Conservation (phyloP, 2,113 vertebrate species). For the Crotalus tigris region DNA sequence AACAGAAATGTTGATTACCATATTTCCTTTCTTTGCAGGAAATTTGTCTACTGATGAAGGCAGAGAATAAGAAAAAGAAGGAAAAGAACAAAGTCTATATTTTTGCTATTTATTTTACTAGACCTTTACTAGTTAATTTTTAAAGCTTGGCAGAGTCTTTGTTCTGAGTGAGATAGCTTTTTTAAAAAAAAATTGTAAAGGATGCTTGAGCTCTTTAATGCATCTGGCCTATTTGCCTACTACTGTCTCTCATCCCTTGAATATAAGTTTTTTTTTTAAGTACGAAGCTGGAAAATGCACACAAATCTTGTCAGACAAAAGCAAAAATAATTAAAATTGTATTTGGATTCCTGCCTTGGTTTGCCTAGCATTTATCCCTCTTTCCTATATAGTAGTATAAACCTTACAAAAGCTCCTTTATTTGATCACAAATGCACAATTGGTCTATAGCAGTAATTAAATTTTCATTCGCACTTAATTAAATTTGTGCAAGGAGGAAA, state of each 20-base stretch:
- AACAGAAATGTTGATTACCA: not conserved
- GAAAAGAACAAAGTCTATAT: not conserved
- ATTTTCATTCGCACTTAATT: constrained; percentile 69
- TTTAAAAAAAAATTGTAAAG: not conserved
- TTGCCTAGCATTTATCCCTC: constrained; percentile 38
- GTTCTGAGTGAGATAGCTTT: not conserved
- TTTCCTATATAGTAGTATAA: constrained; percentile 32
- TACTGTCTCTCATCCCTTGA: not conserved
- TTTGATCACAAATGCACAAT: constrained; percentile 57
- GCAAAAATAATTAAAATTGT: constrained; percentile 33
- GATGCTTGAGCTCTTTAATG: not conserved
- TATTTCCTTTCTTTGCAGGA: not conserved
- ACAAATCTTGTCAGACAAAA: not conserved
- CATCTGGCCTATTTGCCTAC: not conserved
- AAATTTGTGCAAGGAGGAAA: constrained; percentile 63
- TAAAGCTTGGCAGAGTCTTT: not conserved
- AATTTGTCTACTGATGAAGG: not conserved
- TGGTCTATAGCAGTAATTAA: constrained; percentile 63
- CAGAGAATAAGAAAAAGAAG: not conserved
- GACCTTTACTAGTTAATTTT: not conserved
- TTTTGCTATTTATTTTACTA: not conserved
- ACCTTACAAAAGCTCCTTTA: constrained; percentile 2
- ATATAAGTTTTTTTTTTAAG: not conserved
- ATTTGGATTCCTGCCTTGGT: constrained; percentile 25
- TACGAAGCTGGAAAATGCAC: not conserved